These are phyloP conservation scores for Coremacera marginata DNA, from an alignment of 2,888 invertebrate species.

Conservation along the genomic window DNA sequence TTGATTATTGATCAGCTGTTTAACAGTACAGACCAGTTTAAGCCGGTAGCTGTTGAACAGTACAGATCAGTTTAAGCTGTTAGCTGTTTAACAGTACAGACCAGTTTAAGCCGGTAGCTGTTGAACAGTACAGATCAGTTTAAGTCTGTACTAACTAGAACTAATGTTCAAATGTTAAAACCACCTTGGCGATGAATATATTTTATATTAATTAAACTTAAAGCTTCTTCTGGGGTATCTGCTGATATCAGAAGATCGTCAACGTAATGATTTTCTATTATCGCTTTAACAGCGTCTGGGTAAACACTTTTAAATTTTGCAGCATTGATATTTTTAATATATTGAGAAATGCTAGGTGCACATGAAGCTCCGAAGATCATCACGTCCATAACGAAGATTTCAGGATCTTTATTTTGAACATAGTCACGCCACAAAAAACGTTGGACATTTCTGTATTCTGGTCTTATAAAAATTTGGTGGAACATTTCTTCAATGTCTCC, in stretches of 20 bases:
- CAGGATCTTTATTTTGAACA: neutral
- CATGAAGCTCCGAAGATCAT: constrained; percentile 50
- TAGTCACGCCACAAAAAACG: constrained; percentile 55
- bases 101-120: no score
- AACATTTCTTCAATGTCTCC: constrained; percentile 56
- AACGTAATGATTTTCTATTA: constrained; percentile 45
- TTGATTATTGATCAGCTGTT: no score
- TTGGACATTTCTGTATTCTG: constrained; percentile 54
- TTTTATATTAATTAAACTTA: constrained; percentile 31
- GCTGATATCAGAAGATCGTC: constrained; percentile 49
- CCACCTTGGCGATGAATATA: no score
- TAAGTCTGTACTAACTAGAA: no score
- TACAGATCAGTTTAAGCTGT: no score
- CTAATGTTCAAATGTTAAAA: no score
- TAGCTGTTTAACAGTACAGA: no score
- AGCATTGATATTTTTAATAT: constrained; percentile 41
- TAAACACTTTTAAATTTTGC: constrained; percentile 27
- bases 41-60: no score
- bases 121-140: no score
- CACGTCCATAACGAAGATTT: constrained; percentile 46
- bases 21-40: no score
- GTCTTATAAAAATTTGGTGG: constrained; percentile 49
- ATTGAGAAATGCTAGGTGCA: constrained; percentile 46
- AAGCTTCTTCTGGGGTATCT: constrained; percentile 32
- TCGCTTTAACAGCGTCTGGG: constrained; percentile 34